Percentiles rank a stretch among this genome's conserved stretches.
Conservation (phyloP, 2,888 invertebrate genomes). For the Steinernema hermaphroditum region DNA sequence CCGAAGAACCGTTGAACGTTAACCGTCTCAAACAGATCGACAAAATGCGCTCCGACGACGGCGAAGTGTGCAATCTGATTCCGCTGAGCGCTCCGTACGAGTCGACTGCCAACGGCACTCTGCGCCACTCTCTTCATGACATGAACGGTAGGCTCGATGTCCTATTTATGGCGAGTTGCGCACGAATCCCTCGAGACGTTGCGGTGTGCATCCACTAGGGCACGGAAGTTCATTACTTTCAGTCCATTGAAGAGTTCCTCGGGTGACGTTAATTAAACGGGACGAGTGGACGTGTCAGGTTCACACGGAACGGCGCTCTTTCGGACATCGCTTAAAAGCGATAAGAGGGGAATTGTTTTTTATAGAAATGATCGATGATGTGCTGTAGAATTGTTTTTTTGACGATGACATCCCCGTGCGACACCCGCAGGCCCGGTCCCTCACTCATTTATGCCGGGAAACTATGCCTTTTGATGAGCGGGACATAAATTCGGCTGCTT, state of each 20-base stretch:
- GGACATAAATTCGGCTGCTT: conserved; percentile 2
- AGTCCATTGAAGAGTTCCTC: not conserved
- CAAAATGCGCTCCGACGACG: conserved; percentile 15
- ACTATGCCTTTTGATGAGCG: not conserved
- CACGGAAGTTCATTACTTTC: conserved; percentile 26
- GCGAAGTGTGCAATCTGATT: conserved; percentile 24
- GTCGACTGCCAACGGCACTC: not conserved
- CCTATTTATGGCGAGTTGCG: not conserved
- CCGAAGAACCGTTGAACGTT: conserved; percentile 19
- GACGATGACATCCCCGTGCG: conserved; percentile 10
- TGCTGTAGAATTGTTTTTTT: conserved; percentile 24
- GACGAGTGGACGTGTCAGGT: not conserved
- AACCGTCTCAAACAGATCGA: conserved; percentile 28
- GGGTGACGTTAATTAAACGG: conserved; percentile 16
- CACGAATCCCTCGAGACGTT: not conserved
- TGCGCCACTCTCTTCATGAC: not conserved
- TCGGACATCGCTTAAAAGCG: conserved; percentile 2
- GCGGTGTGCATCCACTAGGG: not conserved
- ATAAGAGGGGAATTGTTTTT: conserved; percentile 16
- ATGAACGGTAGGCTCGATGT: conserved; percentile 3
- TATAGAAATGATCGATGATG: conserved; percentile 24
- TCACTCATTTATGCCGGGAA: not conserved
- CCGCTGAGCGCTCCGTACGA: not conserved
- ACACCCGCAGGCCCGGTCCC: not conserved
- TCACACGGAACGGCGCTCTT: not conserved